These are phyloP conservation scores for Chrysochloris asiatica DNA, from an alignment of 2,113 vertebrate genomes.

Conservation along the genomic window DNA sequence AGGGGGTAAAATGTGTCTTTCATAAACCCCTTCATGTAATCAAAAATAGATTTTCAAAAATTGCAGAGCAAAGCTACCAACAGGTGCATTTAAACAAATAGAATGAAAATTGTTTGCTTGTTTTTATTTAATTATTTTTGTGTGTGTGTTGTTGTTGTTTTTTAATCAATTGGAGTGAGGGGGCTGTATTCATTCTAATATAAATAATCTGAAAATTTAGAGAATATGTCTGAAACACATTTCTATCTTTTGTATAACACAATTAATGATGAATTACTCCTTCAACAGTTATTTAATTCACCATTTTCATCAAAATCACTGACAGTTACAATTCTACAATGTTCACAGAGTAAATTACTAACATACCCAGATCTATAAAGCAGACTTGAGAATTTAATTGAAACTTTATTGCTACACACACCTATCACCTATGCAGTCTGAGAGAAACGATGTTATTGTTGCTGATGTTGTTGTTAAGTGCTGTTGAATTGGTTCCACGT, in stretches of 20 bases:
- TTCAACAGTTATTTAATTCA: slow-evolving; percentile 29
- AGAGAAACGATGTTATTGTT: too few relatives aligned
- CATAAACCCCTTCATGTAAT: background rate
- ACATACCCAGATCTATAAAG: slow-evolving; percentile 46
- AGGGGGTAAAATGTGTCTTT: background rate
- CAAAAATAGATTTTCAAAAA: background rate
- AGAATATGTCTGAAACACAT: background rate
- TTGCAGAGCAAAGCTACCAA: background rate
- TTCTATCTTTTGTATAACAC: background rate
- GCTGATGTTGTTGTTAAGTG: too few relatives aligned
- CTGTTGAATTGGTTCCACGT: too few relatives aligned
- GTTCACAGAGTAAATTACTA: slow-evolving; percentile 38
- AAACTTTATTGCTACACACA: slow-evolving; percentile 38
- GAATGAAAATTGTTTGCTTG: background rate
- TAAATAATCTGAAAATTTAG: slow-evolving; percentile 35
- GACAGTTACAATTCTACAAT: background rate
- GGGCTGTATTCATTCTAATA: background rate
- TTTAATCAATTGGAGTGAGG: background rate
- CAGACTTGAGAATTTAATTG: slow-evolving; percentile 75
- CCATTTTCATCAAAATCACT: slow-evolving; percentile 9
- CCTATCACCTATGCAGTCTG: too few relatives aligned
- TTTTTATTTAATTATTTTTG: too few relatives aligned
- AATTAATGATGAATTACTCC: slow-evolving; percentile 29
- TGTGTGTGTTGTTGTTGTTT: too few relatives aligned
- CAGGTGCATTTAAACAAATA: background rate